Evolutionary conservation across 2,113 vertebrate genomes (phyloP).

Genomic region (Tetrao urogallus): DNA sequence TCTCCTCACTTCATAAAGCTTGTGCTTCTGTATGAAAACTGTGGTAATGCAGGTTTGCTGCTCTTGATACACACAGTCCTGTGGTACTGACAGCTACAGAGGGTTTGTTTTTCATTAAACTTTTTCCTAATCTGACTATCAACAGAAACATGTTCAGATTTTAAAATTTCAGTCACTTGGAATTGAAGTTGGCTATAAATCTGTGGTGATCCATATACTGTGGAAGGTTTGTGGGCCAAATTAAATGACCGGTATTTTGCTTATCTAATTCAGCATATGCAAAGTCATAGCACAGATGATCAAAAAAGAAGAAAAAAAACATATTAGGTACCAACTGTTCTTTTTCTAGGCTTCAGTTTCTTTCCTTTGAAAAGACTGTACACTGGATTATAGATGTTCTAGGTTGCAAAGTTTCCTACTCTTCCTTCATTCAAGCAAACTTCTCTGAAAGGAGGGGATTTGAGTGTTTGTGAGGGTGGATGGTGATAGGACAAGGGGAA

Average conservation of each 20-base stretch:
- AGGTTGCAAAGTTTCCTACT: not conserved
- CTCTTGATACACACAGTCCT: not conserved
- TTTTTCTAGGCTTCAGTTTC: not conserved
- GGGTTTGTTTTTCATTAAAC: not conserved
- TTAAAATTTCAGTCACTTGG: not conserved
- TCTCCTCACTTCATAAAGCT: no score
- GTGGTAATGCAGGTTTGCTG: not conserved
- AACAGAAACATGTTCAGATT: not conserved
- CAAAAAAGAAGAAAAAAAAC: not conserved
- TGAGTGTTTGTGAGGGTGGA: no score
- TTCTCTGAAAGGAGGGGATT: not conserved
- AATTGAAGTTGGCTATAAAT: not conserved
- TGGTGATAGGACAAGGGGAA: no score
- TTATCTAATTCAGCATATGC: not conserved
- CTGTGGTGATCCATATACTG: rapidly evolving
- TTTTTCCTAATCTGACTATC: not conserved
- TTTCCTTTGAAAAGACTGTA: not conserved
- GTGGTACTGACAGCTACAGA: not conserved
- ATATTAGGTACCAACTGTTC: not conserved
- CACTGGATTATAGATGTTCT: rapidly evolving
- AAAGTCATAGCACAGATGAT: not conserved
- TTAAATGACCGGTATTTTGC: not conserved
- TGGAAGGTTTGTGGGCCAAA: not conserved
- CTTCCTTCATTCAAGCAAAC: not conserved
- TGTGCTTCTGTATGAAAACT: not conserved